These are phyloP conservation scores for Rhinichthys klamathensis DNA, from an alignment of 2,113 vertebrate genomes.

Conservation along the genomic window DNA sequence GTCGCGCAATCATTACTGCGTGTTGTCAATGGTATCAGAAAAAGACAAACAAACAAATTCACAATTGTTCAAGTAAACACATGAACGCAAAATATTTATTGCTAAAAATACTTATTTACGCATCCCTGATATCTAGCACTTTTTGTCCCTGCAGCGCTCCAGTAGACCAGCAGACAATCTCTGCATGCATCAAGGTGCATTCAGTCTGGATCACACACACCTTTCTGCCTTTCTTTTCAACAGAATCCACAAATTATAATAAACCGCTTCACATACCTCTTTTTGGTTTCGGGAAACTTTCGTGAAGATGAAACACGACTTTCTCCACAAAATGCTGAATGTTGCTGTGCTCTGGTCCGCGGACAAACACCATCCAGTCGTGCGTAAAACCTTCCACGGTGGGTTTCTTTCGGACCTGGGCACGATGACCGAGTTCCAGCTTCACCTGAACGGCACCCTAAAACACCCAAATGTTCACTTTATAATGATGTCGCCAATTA, in stretches of 20 bases:
- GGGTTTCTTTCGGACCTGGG: slow-evolving; percentile 95
- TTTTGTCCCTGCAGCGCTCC: background rate
- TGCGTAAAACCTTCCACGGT: slow-evolving; percentile 98
- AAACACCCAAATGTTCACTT: slow-evolving; percentile 48
- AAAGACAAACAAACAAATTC: background rate
- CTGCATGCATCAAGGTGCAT: slow-evolving; percentile 13
- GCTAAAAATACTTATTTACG: background rate
- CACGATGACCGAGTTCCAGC: slow-evolving; percentile 96
- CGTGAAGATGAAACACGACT: slow-evolving; percentile 97
- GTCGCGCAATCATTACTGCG: background rate
- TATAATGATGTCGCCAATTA: slow-evolving; percentile 7
- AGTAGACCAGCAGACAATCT: background rate
- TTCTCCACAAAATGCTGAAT: slow-evolving; percentile 99
- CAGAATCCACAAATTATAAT: background rate
- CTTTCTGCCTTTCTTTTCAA: background rate
- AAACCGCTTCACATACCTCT: slow-evolving; percentile 78
- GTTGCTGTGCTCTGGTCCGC: slow-evolving; percentile 95
- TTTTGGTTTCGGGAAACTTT: slow-evolving; percentile 97
- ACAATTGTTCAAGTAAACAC: background rate
- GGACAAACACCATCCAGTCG: slow-evolving; percentile 99
- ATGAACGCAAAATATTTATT: background rate
- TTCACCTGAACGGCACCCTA: slow-evolving; percentile 99
- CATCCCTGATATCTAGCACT: background rate
- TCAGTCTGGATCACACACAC: background rate
- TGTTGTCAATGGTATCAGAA: background rate